A percentile compares a stretch with the other conserved stretches of the same genome.
Evolutionary conservation across 1,140 invertebrate species (phyloP).

Genomic region (Cydia strobilella): DNA sequence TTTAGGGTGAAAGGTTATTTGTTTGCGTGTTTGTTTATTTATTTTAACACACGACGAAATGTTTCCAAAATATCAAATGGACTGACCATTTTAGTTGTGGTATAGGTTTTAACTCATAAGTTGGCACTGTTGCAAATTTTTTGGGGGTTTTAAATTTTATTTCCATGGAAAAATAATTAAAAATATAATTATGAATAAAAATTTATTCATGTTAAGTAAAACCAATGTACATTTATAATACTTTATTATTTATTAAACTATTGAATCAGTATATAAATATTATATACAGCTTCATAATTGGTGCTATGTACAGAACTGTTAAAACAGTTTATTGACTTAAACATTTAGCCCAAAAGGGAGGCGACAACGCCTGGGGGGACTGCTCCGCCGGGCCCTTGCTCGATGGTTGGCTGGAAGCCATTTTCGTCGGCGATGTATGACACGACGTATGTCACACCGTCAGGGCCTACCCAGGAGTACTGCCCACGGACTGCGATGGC

Average conservation of each 20-base stretch:
- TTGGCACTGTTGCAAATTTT: no score
- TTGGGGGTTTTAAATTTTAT: no score
- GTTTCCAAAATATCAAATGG: no score
- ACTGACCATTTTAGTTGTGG: no score
- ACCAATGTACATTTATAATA: neutral
- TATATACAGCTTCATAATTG: conserved; percentile 34
- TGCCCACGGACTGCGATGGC: conserved; percentile 61
- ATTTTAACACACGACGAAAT: no score
- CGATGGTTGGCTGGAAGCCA: conserved; percentile 83
- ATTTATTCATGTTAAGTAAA: neutral
- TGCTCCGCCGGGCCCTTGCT: conserved; percentile 83
- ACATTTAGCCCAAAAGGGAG: conserved; percentile 34
- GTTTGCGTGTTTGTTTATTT: no score
- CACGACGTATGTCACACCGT: conserved; percentile 81
- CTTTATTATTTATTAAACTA: neutral
- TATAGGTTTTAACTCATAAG: no score
- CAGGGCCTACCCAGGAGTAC: conserved; percentile 80
- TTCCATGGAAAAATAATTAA: neutral
- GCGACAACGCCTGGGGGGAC: conserved; percentile 55
- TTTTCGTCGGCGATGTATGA: conserved; percentile 89
- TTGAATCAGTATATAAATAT: conserved; percentile 36
- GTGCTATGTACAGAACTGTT: conserved; percentile 28
- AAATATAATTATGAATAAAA: no score
- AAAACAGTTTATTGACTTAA: conserved; percentile 16
- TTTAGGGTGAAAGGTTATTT: no score